These are phyloP conservation scores for Pogonomyrmex barbatus DNA, from an alignment of 1,140 invertebrate species.

Conservation along the genomic window DNA sequence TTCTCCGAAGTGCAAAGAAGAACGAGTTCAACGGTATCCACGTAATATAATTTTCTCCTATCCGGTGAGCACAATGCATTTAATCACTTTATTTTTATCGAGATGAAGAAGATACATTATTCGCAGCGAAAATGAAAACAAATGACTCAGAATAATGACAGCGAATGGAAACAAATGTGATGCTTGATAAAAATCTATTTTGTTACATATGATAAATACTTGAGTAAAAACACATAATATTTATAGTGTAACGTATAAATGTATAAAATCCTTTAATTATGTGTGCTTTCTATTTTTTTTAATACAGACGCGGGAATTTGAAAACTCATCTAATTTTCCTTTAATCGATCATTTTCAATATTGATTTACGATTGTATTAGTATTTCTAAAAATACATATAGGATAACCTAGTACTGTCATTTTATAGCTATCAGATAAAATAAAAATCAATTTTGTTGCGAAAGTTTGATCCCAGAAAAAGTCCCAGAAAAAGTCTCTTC, in stretches of 20 bases:
- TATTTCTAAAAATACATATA: not conserved
- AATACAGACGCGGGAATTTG: not conserved
- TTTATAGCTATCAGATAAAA: not conserved
- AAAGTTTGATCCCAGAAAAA: not conserved
- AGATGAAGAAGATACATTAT: not conserved
- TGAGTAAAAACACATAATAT: no score
- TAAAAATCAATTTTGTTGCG: not conserved
- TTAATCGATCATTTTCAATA: not conserved
- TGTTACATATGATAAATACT: no score
- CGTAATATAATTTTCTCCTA: constrained; percentile 20
- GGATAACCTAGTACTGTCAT: not conserved
- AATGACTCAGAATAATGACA: not conserved
- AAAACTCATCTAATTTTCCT: not conserved
- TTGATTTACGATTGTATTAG: not conserved
- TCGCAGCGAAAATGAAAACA: not conserved
- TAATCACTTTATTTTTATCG: constrained; percentile 41
- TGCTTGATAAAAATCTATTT: no score
- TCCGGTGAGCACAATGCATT: not conserved
- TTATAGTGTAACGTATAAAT: not conserved
- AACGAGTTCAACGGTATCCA: constrained; percentile 6
- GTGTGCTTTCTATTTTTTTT: not conserved
- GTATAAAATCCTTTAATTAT: not conserved
- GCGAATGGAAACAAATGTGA: not conserved
- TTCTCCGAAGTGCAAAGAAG: not conserved
- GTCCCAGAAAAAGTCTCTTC: not conserved